Conservation (phyloP, 2,888 invertebrate genomes). For the Netelia virgata region DNA sequence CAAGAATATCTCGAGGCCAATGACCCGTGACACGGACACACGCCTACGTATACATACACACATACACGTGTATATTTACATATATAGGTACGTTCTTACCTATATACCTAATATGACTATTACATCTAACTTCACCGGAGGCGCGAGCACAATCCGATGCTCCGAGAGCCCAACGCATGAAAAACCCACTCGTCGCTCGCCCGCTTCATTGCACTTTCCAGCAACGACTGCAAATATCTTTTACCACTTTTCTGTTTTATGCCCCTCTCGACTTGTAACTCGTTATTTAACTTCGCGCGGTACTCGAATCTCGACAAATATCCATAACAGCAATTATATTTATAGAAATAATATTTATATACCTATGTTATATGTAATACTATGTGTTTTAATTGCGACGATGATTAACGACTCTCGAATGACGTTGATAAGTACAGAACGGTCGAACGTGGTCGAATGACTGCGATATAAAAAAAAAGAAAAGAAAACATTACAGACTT, state of each 20-base stretch:
- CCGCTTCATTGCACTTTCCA: slow-evolving; percentile 55
- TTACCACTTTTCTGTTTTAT: slow-evolving; percentile 3
- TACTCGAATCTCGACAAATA: slow-evolving; percentile 9
- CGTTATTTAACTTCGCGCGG: slow-evolving; percentile 14
- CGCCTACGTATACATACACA: slow-evolving; percentile 69
- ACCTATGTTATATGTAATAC: not conserved
- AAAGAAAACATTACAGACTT: slow-evolving; percentile 17
- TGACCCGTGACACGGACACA: slow-evolving; percentile 79
- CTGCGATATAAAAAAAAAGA: not conserved
- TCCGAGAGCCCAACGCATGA: slow-evolving; percentile 41
- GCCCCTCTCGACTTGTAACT: not conserved
- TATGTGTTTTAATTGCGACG: not conserved
- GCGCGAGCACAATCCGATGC: slow-evolving; percentile 44
- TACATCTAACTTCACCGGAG: slow-evolving; percentile 72
- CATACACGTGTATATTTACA: not conserved
- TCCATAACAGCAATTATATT: not conserved
- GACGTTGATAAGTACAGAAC: slow-evolving; percentile 8
- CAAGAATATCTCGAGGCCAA: slow-evolving; percentile 81
- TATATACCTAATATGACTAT: slow-evolving; percentile 76
- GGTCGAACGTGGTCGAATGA: not conserved
- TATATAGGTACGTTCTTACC: slow-evolving; percentile 42
- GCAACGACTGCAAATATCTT: slow-evolving; percentile 48
- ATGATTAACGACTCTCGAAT: slow-evolving; percentile 10
- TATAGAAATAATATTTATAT: not conserved
- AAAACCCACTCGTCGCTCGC: slow-evolving; percentile 20